A percentile compares a stretch with the other conserved stretches of the same genome.
Evolutionary conservation across 2,797 vertebrate species (phyloP).

Genomic region (Pteropus rufus): DNA sequence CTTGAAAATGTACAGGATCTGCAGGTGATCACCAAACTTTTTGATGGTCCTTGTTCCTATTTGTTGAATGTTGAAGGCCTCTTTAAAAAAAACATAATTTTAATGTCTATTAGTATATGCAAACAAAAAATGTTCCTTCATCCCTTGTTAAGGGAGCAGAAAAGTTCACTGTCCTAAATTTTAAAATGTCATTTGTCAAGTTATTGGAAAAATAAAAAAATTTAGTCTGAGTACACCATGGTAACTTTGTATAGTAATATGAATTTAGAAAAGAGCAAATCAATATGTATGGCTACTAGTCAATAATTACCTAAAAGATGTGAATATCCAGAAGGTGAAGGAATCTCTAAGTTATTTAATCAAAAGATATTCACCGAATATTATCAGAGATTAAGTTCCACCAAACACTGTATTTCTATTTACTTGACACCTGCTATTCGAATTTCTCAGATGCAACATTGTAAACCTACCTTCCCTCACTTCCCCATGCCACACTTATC

Average conservation of each 20-base stretch:
- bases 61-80: background rate
- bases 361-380: constrained; percentile 10
- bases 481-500: background rate
- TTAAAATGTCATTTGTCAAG: constrained; percentile 14
- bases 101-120: background rate
- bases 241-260: background rate
- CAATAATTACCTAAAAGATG: background rate
- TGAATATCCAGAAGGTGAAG: background rate
- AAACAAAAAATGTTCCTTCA: background rate
- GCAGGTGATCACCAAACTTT: background rate
- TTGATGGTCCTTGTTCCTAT: background rate
- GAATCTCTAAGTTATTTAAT: background rate
- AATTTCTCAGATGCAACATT: background rate
- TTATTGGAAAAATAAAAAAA: constrained; percentile 5
- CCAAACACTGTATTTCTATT: constrained; percentile 7
- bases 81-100: background rate
- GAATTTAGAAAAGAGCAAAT: background rate
- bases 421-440: background rate
- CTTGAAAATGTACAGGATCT: constrained; percentile 22
- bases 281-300: background rate
- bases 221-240: background rate
- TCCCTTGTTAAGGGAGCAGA: background rate
- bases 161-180: background rate
- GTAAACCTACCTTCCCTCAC: background rate
- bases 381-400: background rate